Base-by-base conservation (phyloP, 2,797 vertebrate species). In the Microctenopoma steveboyesi region DNA sequence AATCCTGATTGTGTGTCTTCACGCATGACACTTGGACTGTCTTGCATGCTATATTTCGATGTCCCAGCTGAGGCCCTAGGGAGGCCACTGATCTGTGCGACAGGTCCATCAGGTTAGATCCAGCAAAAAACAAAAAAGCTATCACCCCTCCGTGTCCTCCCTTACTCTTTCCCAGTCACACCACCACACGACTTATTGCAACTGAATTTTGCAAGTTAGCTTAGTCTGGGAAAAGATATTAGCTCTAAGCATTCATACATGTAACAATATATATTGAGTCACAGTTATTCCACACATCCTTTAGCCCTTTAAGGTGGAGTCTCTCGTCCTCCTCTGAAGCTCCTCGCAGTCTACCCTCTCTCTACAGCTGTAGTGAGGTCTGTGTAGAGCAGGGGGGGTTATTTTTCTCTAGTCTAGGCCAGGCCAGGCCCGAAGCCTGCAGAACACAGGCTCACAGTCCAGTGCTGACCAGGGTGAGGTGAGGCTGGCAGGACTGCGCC, bases 361-460 rank as follows among this genome's bases (percentile, higher is more conserved):
- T 81, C 81, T 79, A 64, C 74, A 81, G 75, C 70, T 72, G 76
- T 77, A 59, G 69, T 69, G 60, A 79, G 83, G 68, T 76, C 63
- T 66, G 74, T 64, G 73, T 63, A 76, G 75, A 75, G 72, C 51
- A 15, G 35, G 59, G 58, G 54, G 50, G 46, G 8, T 4, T 12
- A 2, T 59, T 62, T 74, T 43, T 52, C 73, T 81, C 73, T 61
- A 56, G 79, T 85, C 69, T 18, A 58, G 78, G 33, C 33, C 33
- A 58, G 78, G 33, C 33, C 33, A 58, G 78, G 9, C 46, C 11
- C 11, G 46, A 4, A 22, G 18, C 72, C 79, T 73, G 63, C 57
- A 56, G 46, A 15, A 40, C 50, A 30, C 64, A 53, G 61, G n/a
- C 82, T 98, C 94, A 98, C 93, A 97, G 95, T 90, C 96, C 96